Evolutionary conservation across 2,797 vertebrate species (phyloP), one percentile per base, ranked within the genome.

Genomic region (Malurus leucopterus): DNA sequence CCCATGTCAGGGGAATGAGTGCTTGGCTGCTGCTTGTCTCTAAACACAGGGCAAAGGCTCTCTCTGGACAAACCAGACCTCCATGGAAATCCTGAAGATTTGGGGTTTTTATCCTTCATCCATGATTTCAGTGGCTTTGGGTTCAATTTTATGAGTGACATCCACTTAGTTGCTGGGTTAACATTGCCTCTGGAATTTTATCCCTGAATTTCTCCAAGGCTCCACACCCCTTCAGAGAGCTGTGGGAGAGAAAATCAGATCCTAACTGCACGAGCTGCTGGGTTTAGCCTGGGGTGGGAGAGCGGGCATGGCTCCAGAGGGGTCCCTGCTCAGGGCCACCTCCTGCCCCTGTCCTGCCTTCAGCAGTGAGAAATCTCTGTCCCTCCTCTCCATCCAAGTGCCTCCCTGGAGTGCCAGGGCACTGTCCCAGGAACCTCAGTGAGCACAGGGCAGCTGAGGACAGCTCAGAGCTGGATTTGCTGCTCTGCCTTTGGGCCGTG

Each of bases 301-400:
- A n/a, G 38, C 34, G 38, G 53, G 23, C 3, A 3, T 11, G 44
- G n/a, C 55, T 75, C 47, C 0, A 2, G 38, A 63, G 20, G 26
- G 36, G 15, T 47, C 23, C 53, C 24, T 71, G 63, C 41, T 46
- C 68, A 43, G 41, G 21, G 44, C 61, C 57, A 44, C 58, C 7
- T 1, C 58, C 54, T 88, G 73, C 57, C 29, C 44, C 19, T 30
- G 3, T 59, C 30, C 87, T 55, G 9, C 41, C 41, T 75, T 34
- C 79, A 26, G 69, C 24, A 80, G 8, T 11, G 5, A 54, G 54
- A 54, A n/a, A 17, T 43, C 41, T 69, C 3, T 3, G 38, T 77
- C n/a, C 11, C n/a, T 90, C 9, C 43, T 85, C 34, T 75, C 32
- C 54, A 62, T 71, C 46, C 4, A 84, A 85, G 84, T 91, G 88